A percentile compares a stretch with the other conserved stretches of the same genome.
phyloP scores from a whole-genome alignment of 2,888 invertebrate species.

The Stenodera caucasica region DNA sequence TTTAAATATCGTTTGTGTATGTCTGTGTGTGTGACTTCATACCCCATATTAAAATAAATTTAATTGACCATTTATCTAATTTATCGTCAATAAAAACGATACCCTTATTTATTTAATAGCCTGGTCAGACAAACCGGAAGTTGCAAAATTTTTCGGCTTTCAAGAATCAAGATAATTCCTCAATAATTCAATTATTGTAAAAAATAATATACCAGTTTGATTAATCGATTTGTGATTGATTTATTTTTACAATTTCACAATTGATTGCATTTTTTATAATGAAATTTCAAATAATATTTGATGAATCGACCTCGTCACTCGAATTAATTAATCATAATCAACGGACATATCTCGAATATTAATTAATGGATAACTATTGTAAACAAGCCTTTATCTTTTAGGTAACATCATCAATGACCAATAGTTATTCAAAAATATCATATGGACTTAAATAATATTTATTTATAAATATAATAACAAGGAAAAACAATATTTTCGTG shows the following conservation, averaged over 20 bases:
- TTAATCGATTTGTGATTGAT: no score
- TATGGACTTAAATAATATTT: neutral
- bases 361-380: neutral
- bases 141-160: neutral
- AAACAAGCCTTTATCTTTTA: constrained; percentile 3
- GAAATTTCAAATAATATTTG: no score
- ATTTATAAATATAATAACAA: neutral
- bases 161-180: no score
- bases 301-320: no score
- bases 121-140: constrained; percentile 5
- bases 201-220: no score
- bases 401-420: neutral
- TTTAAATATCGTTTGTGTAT: no score
- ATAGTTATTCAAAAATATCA: neutral
- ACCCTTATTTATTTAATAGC: neutral
- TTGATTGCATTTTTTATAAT: no score
- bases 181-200: no score
- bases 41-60: neutral
- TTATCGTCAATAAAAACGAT: neutral
- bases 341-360: neutral
- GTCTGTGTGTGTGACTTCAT: neutral
- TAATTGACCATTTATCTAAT: constrained; percentile 4
- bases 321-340: no score
- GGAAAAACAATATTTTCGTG: neutral
- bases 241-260: no score